These are phyloP conservation scores for Dromococcyx pavoninus DNA, from an alignment of 2,797 vertebrate genomes.

Conservation along the genomic window DNA sequence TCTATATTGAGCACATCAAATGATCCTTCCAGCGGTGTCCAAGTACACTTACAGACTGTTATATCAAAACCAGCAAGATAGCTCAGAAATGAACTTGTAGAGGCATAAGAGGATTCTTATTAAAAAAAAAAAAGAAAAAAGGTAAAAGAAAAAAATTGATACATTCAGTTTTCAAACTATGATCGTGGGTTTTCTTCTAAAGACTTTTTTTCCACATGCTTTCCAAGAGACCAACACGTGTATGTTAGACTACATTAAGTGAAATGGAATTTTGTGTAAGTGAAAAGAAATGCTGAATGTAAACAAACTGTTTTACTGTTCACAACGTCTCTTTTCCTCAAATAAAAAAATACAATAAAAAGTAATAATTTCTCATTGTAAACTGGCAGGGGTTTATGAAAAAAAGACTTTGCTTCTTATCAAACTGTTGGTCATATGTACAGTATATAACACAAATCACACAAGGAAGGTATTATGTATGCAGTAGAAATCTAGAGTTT, in stretches of 20 bases:
- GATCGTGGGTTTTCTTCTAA: conserved; percentile 74
- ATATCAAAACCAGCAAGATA: conserved; percentile 95
- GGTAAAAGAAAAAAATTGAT: conserved; percentile 51
- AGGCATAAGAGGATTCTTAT: conserved; percentile 72
- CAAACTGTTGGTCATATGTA: conserved; percentile 87
- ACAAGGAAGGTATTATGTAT: conserved; percentile 98
- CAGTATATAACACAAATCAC: conserved; percentile 97
- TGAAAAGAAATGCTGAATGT: conserved; percentile 77
- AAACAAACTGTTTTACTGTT: conserved; percentile 72
- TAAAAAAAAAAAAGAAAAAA: conserved; percentile 35
- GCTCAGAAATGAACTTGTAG: conserved; percentile 83
- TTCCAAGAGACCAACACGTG: conserved; percentile 74
- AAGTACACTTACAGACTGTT: conserved; percentile 85
- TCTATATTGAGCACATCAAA: conserved; percentile 91
- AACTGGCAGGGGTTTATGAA: conserved; percentile 78
- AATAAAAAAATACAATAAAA: conserved; percentile 65
- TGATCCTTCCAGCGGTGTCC: conserved; percentile 81
- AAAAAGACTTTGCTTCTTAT: conserved; percentile 77
- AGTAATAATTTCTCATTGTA: conserved; percentile 84
- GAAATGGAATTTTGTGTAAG: conserved; percentile 74
- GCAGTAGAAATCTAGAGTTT: conserved; percentile 95
- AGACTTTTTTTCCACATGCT: conserved; percentile 71
- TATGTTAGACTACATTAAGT: conserved; percentile 67
- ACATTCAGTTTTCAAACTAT: conserved; percentile 70
- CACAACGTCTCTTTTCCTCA: conserved; percentile 69